Percentiles rank a stretch among this genome's conserved stretches.
phyloP scores from a whole-genome alignment of 1,140 invertebrate species.

The Oncopeltus fasciatus region DNA sequence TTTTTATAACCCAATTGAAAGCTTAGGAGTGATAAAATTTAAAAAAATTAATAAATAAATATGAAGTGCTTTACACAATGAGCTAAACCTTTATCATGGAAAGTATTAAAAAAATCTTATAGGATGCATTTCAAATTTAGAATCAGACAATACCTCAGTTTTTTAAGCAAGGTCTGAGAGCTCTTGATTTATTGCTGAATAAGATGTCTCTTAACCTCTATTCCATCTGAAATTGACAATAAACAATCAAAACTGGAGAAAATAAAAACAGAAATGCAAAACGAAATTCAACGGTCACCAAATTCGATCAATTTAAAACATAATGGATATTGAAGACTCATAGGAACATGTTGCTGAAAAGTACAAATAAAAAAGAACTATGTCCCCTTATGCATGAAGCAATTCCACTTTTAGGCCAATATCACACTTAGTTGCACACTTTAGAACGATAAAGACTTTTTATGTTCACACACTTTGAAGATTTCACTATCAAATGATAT shows the following conservation, averaged over 20 bases:
- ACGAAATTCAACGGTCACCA: constrained; percentile 10
- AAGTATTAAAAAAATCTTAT: not conserved
- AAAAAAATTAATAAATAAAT: too few relatives aligned
- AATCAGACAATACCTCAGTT: constrained; percentile 6
- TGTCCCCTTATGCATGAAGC: too few relatives aligned
- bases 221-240: constrained; percentile 19
- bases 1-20: too few relatives aligned
- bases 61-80: too few relatives aligned
- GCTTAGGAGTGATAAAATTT: too few relatives aligned
- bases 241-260: constrained; percentile 4
- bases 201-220: constrained; percentile 12
- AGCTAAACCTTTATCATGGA: not conserved
- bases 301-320: not conserved
- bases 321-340: not conserved
- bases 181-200: constrained; percentile 12
- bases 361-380: too few relatives aligned
- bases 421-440: too few relatives aligned
- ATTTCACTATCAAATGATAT: too few relatives aligned
- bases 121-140: constrained; percentile 6
- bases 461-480: too few relatives aligned
- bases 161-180: constrained; percentile 1
- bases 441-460: too few relatives aligned
- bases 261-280: constrained; percentile 9
- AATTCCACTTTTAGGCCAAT: too few relatives aligned
- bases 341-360: too few relatives aligned